Conservation (phyloP, 2,888 invertebrate species). For the Octonoba sinensis region DNA sequence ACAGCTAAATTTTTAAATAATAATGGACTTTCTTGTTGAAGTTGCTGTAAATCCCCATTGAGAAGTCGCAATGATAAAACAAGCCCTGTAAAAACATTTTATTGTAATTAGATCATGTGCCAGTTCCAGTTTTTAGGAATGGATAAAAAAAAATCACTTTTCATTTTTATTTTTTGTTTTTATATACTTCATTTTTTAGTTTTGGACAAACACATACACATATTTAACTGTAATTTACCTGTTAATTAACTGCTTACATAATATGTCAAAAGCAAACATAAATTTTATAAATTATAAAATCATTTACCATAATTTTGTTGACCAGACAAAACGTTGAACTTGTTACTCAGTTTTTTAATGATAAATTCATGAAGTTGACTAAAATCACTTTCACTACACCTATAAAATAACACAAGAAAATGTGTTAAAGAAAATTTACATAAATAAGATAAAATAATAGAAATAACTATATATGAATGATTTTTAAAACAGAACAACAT, state of each 20-base stretch:
- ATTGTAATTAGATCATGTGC: background rate
- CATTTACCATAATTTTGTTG: slow-evolving; percentile 84
- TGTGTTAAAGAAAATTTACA: background rate
- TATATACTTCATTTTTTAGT: background rate
- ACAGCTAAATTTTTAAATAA: slow-evolving; percentile 86
- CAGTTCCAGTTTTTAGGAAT: too few relatives aligned
- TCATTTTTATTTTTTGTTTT: background rate
- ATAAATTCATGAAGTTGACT: slow-evolving; percentile 91
- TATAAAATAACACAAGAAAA: slow-evolving; percentile 20
- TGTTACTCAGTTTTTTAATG: slow-evolving; percentile 85
- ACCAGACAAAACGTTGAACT: slow-evolving; percentile 84
- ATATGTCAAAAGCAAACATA: background rate
- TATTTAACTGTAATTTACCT: too few relatives aligned
- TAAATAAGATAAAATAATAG: too few relatives aligned
- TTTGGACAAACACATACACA: too few relatives aligned
- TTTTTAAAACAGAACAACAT: too few relatives aligned
- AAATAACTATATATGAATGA: too few relatives aligned
- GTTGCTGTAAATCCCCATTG: slow-evolving; percentile 84
- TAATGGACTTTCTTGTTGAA: slow-evolving; percentile 82
- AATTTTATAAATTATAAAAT: slow-evolving; percentile 9
- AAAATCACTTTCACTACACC: slow-evolving; percentile 82
- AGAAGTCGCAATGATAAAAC: slow-evolving; percentile 84
- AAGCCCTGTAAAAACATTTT: slow-evolving; percentile 74
- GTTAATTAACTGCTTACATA: too few relatives aligned
- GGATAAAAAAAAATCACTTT: background rate